These are phyloP conservation scores for Pediacus dermestoides DNA, from an alignment of 2,888 invertebrate genomes.

Conservation along the genomic window DNA sequence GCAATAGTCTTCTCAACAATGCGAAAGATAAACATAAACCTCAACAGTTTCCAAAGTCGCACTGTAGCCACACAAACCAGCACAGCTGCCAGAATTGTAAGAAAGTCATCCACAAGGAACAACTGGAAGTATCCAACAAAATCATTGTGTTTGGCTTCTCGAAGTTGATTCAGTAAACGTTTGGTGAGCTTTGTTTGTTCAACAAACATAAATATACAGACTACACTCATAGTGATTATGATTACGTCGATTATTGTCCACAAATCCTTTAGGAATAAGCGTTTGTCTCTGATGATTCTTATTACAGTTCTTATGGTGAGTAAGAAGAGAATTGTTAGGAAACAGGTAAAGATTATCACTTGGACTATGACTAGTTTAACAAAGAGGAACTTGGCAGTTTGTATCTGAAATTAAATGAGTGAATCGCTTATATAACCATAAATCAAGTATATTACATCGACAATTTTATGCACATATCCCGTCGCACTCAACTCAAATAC, in stretches of 20 bases:
- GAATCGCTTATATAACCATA: constrained; percentile 7
- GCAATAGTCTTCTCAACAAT: constrained; percentile 35
- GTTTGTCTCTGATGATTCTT: constrained; percentile 23
- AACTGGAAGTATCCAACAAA: constrained; percentile 37
- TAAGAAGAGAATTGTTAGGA: constrained; percentile 27
- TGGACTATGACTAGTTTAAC: constrained; percentile 21
- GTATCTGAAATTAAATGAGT: constrained; percentile 26
- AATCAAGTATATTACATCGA: constrained; percentile 19
- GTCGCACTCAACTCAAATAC: constrained; percentile 34
- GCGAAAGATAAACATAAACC: constrained; percentile 34
- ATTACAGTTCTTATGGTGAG: constrained; percentile 21
- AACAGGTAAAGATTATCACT: constrained; percentile 24
- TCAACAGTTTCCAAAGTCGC: constrained; percentile 37
- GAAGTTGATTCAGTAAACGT: constrained; percentile 23
- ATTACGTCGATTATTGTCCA: constrained; percentile 34
- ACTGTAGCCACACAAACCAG: constrained; percentile 37
- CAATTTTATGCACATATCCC: constrained; percentile 28
- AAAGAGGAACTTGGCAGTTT: constrained; percentile 33
- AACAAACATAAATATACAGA: constrained; percentile 26
- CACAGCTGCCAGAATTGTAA: constrained; percentile 29
- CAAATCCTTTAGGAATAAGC: constrained; percentile 23
- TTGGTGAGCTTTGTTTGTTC: constrained; percentile 22
- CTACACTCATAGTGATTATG: constrained; percentile 30
- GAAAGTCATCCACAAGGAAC: constrained; percentile 27
- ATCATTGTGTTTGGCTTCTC: constrained; percentile 32